Percentiles rank a stretch among this genome's conserved stretches.
Evolutionary conservation across 2,797 vertebrate genomes (phyloP).

Genomic region (Enteromius argenteus): DNA sequence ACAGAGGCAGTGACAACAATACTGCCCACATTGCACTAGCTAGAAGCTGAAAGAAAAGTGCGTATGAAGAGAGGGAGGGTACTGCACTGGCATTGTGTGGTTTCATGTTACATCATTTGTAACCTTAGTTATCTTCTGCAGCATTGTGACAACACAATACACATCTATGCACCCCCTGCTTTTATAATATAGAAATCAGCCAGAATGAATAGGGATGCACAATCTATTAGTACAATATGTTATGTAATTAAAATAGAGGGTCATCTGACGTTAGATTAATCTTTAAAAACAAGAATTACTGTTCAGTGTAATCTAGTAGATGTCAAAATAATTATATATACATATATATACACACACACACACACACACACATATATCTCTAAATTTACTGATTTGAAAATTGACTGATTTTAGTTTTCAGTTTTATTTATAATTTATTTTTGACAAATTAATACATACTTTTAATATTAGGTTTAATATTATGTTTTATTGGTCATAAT

Average conservation of each 20-base stretch:
- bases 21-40: background rate
- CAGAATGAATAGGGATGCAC: background rate
- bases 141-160: slow-evolving; percentile 18
- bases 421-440: background rate
- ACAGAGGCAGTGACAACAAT: background rate
- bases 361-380: too few relatives aligned
- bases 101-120: slow-evolving; percentile 28
- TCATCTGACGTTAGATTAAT: background rate
- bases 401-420: background rate
- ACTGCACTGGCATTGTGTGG: background rate
- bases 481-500: background rate
- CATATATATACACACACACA: too few relatives aligned
- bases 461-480: background rate
- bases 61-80: slow-evolving; percentile 13
- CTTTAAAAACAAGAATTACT: background rate
- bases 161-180: background rate
- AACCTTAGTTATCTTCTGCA: slow-evolving; percentile 2
- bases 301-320: background rate
- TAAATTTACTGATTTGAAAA: background rate
- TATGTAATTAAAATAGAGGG: background rate
- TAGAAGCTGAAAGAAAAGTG: background rate
- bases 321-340: background rate
- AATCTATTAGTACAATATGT: background rate
- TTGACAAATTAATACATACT: background rate
- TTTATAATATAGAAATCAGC: background rate